Conservation (phyloP, 2,888 invertebrate genomes). For the Sphinx pinastri region DNA sequence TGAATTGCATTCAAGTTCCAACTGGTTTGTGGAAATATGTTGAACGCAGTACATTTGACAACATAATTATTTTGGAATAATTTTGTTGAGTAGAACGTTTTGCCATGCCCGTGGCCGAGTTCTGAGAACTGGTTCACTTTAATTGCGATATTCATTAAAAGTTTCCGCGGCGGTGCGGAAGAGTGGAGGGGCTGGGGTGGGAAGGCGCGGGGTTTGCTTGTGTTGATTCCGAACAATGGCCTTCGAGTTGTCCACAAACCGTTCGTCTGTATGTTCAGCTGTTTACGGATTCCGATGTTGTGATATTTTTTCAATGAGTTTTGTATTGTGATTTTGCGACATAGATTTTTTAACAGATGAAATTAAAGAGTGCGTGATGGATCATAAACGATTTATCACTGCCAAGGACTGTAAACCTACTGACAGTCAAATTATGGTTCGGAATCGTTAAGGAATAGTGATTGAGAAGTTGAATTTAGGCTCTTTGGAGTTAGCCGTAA, state of each 20-base stretch:
- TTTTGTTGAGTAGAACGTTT: neutral
- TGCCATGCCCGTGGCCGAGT: slow-evolving; percentile 9
- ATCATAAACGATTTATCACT: too few species aligned
- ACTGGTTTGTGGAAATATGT: neutral
- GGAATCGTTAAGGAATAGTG: too few species aligned
- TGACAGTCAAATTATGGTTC: too few species aligned
- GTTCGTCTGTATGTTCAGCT: neutral
- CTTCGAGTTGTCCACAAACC: slow-evolving; percentile 5
- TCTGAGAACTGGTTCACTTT: slow-evolving; percentile 13
- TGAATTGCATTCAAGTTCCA: neutral
- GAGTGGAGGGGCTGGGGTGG: neutral
- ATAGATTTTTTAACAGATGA: too few species aligned
- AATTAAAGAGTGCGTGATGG: too few species aligned
- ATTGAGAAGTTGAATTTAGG: too few species aligned
- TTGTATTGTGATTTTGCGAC: neutral
- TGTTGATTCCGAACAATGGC: slow-evolving; percentile 12
- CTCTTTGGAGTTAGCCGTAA: too few species aligned
- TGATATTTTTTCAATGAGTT: neutral
- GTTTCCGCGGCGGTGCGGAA: neutral
- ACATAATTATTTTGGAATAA: slow-evolving; percentile 13
- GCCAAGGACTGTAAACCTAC: too few species aligned
- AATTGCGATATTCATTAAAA: slow-evolving; percentile 28
- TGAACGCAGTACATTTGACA: neutral
- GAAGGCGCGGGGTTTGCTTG: neutral
- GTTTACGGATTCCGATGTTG: neutral